Conservation (phyloP, 2,113 vertebrate species). For the Neopipo cinnamomea region DNA sequence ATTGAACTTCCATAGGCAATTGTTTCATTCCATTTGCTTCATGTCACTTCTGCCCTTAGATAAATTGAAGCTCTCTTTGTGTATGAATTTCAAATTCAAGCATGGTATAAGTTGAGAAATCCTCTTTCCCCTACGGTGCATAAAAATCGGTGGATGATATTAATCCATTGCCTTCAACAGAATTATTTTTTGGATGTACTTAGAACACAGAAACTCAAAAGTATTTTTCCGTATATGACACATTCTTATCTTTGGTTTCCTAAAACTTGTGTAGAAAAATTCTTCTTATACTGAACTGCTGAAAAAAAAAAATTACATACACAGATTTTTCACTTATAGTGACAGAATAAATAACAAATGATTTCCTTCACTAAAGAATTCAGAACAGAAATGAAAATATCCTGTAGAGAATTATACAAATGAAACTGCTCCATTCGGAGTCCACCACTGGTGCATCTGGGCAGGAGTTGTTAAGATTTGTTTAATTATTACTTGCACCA, state of each 20-base stretch:
- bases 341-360: constrained; percentile 4
- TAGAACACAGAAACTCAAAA: neutral
- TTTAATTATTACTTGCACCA: constrained; percentile 53
- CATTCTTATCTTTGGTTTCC: neutral
- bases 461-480: constrained; percentile 29
- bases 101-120: neutral
- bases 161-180: neutral
- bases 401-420: neutral
- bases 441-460: neutral
- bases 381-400: neutral
- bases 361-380: neutral
- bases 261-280: neutral
- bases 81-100: neutral
- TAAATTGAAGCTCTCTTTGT: neutral
- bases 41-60: neutral
- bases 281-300: neutral
- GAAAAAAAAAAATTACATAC: neutral
- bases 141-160: neutral
- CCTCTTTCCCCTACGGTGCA: neutral
- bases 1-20: neutral
- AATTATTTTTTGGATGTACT: neutral
- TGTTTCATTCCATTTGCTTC: neutral
- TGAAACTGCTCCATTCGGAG: neutral
- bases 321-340: neutral
- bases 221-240: neutral